These are phyloP conservation scores for Antheraea assamensis DNA, from an alignment of 2,888 invertebrate species.

Conservation along the genomic window DNA sequence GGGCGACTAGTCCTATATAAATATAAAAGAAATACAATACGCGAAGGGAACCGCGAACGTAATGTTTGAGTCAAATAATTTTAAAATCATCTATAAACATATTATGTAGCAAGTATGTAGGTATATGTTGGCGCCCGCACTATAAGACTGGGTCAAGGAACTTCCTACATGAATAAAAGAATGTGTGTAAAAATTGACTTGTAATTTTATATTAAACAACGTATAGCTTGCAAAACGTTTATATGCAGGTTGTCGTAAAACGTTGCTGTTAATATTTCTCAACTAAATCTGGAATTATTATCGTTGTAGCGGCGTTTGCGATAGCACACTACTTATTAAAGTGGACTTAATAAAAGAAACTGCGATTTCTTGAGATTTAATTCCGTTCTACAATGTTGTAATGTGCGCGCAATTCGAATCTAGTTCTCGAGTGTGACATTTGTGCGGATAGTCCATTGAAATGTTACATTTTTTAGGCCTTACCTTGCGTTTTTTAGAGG, in stretches of 20 bases:
- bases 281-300: not conserved
- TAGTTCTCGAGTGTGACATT: too few species aligned
- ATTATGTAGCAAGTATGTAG: not conserved
- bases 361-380: too few species aligned
- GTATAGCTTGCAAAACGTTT: not conserved
- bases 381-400: too few species aligned
- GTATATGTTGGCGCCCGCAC: not conserved
- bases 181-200: constrained; percentile 4
- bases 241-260: constrained; percentile 1
- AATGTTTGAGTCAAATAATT: not conserved
- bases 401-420: too few species aligned
- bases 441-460: too few species aligned
- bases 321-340: too few species aligned
- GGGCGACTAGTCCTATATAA: too few species aligned
- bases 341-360: too few species aligned
- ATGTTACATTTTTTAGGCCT: too few species aligned
- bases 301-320: too few species aligned
- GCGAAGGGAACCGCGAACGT: not conserved
- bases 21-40: too few species aligned
- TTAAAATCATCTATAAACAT: not conserved
- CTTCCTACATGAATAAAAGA: not conserved
- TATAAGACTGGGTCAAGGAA: constrained; percentile 6
- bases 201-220: constrained; percentile 1
- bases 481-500: too few species aligned
- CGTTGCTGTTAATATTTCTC: not conserved